Percentiles rank a stretch among this genome's conserved stretches.
Evolutionary conservation across 2,888 invertebrate species (phyloP).

Genomic region (Tuberolachnus salignus): DNA sequence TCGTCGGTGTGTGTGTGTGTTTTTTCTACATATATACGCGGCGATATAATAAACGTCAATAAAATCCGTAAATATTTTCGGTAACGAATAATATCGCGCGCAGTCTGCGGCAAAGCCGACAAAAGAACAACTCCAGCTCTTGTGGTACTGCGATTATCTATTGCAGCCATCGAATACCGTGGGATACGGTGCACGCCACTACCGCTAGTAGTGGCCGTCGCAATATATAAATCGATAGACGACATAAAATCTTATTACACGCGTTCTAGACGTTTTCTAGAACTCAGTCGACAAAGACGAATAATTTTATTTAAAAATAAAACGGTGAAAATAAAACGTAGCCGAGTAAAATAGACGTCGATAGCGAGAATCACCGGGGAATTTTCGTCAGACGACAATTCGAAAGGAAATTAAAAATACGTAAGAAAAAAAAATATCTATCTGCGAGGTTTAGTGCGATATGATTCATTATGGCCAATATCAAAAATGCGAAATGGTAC

Average conservation of each 20-base stretch:
- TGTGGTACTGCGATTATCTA: not conserved
- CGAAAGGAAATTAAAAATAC: no score
- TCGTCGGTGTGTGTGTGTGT: not conserved
- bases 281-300: not conserved
- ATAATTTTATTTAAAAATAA: no score
- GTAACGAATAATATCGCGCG: slow-evolving; percentile 10
- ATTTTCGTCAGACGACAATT: no score
- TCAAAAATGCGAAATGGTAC: no score
- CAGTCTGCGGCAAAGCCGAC: slow-evolving; percentile 7
- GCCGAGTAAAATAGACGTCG: no score
- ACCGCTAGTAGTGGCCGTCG: not conserved
- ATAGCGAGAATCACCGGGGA: no score
- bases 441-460: no score
- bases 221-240: not conserved
- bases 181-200: not conserved
- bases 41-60: slow-evolving; percentile 6
- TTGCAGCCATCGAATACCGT: slow-evolving; percentile 36
- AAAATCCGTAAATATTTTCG: slow-evolving; percentile 42
- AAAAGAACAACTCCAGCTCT: slow-evolving; percentile 20
- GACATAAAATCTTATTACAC: not conserved
- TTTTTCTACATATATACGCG: not conserved
- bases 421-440: no score
- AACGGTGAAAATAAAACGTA: no score
- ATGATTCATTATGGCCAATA: no score
- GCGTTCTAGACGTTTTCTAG: not conserved